phyloP scores from a whole-genome alignment of 2,113 vertebrate genomes.

The Phrynocephalus versicolor region DNA sequence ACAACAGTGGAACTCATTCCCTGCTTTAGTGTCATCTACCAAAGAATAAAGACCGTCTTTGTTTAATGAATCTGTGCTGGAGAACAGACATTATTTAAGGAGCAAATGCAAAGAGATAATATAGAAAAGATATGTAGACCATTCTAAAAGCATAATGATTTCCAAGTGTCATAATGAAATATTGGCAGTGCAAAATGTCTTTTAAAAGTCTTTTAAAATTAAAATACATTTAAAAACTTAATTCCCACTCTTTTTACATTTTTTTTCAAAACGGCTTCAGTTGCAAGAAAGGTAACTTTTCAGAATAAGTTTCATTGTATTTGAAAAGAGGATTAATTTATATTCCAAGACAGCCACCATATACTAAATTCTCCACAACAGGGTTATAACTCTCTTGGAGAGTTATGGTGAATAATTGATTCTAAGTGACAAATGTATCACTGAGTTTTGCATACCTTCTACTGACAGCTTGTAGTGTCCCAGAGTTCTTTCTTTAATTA shows the following conservation, averaged over 20 bases:
- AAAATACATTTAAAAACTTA: background rate
- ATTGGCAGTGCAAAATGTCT: background rate
- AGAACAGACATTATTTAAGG: slow-evolving; percentile 49
- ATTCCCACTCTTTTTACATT: background rate
- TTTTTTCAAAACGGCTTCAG: background rate
- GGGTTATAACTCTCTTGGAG: background rate
- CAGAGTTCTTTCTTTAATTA: background rate
- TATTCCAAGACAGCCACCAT: background rate
- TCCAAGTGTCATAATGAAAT: slow-evolving; percentile 10
- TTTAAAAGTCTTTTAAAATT: too few relatives aligned
- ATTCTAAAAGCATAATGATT: slow-evolving; percentile 39
- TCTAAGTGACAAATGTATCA: background rate
- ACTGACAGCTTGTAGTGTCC: background rate
- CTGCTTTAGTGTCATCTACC: slow-evolving; percentile 60
- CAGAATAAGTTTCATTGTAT: slow-evolving; percentile 20
- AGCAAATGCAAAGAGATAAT: slow-evolving; percentile 66
- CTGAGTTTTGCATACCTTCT: slow-evolving; percentile 48
- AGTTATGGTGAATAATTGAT: background rate
- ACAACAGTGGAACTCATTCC: slow-evolving; percentile 56
- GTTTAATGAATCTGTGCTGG: slow-evolving; percentile 58
- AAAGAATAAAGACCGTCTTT: slow-evolving; percentile 72
- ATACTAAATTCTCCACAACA: background rate
- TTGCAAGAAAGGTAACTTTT: background rate
- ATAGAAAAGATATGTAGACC: slow-evolving; percentile 45
- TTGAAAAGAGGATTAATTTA: slow-evolving; percentile 15